Conservation (phyloP, 2,113 vertebrate genomes). For the Hippocampus barbouri region DNA sequence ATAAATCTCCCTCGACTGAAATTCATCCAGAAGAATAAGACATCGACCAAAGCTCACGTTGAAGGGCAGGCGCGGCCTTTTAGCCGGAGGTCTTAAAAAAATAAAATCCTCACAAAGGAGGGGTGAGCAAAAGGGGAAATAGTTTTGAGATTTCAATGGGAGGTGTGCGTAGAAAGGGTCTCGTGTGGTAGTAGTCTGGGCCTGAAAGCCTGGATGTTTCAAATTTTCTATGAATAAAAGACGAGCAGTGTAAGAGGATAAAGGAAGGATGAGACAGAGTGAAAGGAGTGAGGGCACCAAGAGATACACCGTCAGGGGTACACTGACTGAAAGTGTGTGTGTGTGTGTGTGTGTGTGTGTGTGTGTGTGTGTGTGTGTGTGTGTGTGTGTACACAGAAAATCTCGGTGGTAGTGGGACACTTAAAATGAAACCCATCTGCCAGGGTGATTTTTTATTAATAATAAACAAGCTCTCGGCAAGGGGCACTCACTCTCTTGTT, state of each 20-base stretch:
- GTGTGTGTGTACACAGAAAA: slow-evolving; percentile 54
- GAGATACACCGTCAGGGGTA: slow-evolving; percentile 40
- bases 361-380: slow-evolving; percentile 8
- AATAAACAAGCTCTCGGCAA: slow-evolving; percentile 68
- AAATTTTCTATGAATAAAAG: slow-evolving; percentile 66
- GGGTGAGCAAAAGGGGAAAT: slow-evolving; percentile 10
- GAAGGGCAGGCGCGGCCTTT: slow-evolving; percentile 26
- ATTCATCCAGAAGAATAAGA: neutral
- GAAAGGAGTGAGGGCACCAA: slow-evolving; percentile 45
- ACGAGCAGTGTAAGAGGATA: slow-evolving; percentile 48
- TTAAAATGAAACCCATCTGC: slow-evolving; percentile 69
- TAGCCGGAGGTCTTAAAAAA: slow-evolving; percentile 19
- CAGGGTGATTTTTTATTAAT: slow-evolving; percentile 66
- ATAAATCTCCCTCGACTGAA: neutral
- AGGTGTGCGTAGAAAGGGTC: neutral
- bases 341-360: slow-evolving; percentile 27
- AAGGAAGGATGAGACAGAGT: slow-evolving; percentile 36
- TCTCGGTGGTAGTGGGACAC: slow-evolving; percentile 56
- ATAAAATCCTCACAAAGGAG: slow-evolving; percentile 3
- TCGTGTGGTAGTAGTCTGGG: slow-evolving; percentile 34
- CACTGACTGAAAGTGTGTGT: slow-evolving; percentile 46
- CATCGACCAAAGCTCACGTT: neutral
- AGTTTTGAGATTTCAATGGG: neutral
- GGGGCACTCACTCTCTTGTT: slow-evolving; percentile 39
- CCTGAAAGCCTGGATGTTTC: slow-evolving; percentile 63